Base-by-base conservation (phyloP, 2,797 vertebrate species). In the Eleutherodactylus coqui region DNA sequence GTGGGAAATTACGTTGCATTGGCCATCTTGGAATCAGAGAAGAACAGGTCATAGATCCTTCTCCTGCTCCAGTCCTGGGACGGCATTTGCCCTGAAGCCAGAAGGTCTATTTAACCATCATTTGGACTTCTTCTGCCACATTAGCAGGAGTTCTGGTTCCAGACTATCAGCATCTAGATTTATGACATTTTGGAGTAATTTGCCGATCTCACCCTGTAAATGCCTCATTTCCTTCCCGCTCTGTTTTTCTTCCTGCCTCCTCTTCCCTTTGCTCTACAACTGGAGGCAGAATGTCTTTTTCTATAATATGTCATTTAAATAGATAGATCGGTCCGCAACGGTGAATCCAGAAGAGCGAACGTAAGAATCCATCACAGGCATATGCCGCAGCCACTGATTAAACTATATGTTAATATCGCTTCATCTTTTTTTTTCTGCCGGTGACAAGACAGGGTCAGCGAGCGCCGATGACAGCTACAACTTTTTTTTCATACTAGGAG, bases 381-480 rank as follows among this genome's bases (percentile, higher is more conserved):
- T 64, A 49, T n/a, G 79, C 62, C 47, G 78, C 78, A 79, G 79
- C 62, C 62, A 69, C 60, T 69, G 62, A 81, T 81, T 81, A 81
- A 69, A 69, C 62, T 81, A 49, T 81, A 81, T 81, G 79, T 81
- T 81, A 81, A 81, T 81, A 81, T 67, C 7, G 43, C 79, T 47
- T 51, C 62, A 69, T 70, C n/a, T n/a, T n/a, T 70, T 81, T 78
- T 78, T 79, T 51, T 32, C 21, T 21, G 14, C 79, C 45, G 21
- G 27, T 69, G 62, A 81, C 79, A 81, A 81, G 79, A 51, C 79
- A 81, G 79, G 79, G 62, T 69, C 79, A 69, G 62, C 62, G 24
- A 34, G 62, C 45, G 41, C 29, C 24, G 29, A 47, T 69, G 60
- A 69, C 79, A 51, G 34, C 43, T 69, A 69, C 79, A 69, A 64